phyloP scores from a whole-genome alignment of 2,888 invertebrate species.

The Macrophya annulata region DNA sequence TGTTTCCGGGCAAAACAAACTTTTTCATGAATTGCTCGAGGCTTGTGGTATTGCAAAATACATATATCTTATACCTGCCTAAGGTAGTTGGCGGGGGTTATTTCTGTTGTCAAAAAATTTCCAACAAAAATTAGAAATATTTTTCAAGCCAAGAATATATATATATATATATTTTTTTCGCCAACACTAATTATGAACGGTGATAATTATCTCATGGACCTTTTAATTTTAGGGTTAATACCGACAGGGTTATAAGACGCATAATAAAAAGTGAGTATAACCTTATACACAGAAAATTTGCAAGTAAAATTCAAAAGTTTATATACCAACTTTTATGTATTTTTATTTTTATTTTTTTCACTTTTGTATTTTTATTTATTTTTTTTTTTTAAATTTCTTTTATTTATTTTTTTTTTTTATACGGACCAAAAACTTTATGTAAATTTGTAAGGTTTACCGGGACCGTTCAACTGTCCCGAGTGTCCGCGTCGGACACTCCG shows the following conservation, averaged over 20 bases:
- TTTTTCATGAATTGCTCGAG: constrained; percentile 34
- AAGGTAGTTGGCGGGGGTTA: neutral
- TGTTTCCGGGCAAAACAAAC: constrained; percentile 25
- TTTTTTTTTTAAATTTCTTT: neutral
- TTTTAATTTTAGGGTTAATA: constrained; percentile 11
- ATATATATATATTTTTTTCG: neutral
- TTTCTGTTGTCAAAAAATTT: neutral
- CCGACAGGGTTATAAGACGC: constrained; percentile 28
- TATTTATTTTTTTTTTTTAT: neutral
- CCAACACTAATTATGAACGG: neutral
- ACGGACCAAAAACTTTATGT: constrained; percentile 13
- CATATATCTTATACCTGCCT: neutral
- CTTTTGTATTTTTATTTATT: no score
- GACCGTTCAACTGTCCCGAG: neutral
- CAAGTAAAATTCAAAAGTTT: constrained; percentile 35
- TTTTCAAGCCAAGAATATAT: neutral
- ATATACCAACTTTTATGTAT: no score
- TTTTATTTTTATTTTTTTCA: neutral
- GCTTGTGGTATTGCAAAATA: constrained; percentile 8
- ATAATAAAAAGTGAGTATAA: constrained; percentile 14
- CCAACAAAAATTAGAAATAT: neutral
- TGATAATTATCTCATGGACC: neutral
- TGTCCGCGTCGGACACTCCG: neutral
- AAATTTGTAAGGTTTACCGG: constrained; percentile 21
- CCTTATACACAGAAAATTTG: neutral